Percentiles rank a stretch among this genome's conserved stretches.
These are phyloP conservation scores for Vanessa cardui DNA, from an alignment of 2,888 invertebrate genomes.

Conservation along the genomic window DNA sequence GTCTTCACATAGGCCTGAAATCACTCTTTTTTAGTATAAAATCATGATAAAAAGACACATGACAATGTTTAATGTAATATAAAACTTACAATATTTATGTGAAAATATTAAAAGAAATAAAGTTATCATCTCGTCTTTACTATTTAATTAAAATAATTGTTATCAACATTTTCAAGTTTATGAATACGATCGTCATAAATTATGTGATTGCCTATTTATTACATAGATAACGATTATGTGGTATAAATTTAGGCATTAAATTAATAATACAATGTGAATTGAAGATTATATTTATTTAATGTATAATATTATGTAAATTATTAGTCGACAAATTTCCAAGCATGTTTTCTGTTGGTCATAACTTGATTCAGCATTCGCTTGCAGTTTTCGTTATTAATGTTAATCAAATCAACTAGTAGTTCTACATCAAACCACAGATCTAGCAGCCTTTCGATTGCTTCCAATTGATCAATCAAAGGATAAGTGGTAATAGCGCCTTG, in stretches of 20 bases:
- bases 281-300: background rate
- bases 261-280: background rate
- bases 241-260: background rate
- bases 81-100: background rate
- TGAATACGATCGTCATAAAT: background rate
- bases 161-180: background rate
- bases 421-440: constrained; percentile 56
- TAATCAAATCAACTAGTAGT: constrained; percentile 51
- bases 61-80: too few relatives aligned
- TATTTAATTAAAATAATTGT: background rate
- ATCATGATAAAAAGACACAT: background rate
- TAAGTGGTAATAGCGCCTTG: background rate
- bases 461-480: constrained; percentile 42
- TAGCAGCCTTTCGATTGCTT: constrained; percentile 49
- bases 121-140: background rate
- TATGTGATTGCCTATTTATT: background rate
- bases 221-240: background rate
- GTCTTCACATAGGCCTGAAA: constrained; percentile 20
- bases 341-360: constrained; percentile 37
- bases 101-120: background rate
- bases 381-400: constrained; percentile 46
- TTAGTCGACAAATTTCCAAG: constrained; percentile 50
- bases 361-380: constrained; percentile 35
- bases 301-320: background rate
- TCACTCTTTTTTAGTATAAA: background rate